Percentiles rank a stretch among this genome's conserved stretches.
Evolutionary conservation across 1,140 invertebrate genomes (phyloP).

Genomic region (Lordiphosa clarofinis): DNA sequence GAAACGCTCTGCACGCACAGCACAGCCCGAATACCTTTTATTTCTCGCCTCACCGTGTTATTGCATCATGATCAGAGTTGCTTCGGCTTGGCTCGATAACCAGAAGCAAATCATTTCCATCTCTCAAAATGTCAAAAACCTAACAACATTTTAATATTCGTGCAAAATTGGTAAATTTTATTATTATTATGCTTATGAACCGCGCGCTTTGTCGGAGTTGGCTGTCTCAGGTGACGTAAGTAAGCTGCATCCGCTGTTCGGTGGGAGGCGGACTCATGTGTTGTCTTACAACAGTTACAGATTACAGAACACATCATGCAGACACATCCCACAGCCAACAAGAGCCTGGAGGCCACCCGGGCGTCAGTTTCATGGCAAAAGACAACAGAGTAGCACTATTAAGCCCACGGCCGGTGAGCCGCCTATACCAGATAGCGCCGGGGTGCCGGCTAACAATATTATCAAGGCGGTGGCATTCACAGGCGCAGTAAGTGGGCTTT

Average conservation of each 20-base stretch:
- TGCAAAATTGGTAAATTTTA: conserved; percentile 55
- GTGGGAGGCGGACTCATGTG: neutral
- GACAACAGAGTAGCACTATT: conserved; percentile 42
- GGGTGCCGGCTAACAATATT: conserved; percentile 80
- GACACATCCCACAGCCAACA: conserved; percentile 28
- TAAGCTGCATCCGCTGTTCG: conserved; percentile 21
- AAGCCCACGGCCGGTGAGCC: conserved; percentile 37
- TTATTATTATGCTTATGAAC: conserved; percentile 59
- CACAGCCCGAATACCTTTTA: no score
- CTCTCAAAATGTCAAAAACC: conserved; percentile 11
- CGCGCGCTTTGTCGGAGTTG: conserved; percentile 64
- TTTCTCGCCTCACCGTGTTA: no score
- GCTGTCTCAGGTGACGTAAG: conserved; percentile 67
- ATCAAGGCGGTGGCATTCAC: conserved; percentile 86
- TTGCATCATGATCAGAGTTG: no score
- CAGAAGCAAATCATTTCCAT: no score
- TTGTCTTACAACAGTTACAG: conserved; percentile 36
- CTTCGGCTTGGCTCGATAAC: no score
- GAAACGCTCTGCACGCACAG: no score
- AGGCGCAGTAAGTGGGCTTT: conserved; percentile 82
- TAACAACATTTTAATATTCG: conserved; percentile 27
- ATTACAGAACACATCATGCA: conserved; percentile 32
- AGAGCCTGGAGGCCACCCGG: conserved; percentile 16
- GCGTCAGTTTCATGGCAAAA: conserved; percentile 44
- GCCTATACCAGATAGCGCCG: conserved; percentile 42